A percentile compares a stretch with the other conserved stretches of the same genome.
phyloP scores from a whole-genome alignment of 92 coral and sea anemone genomes.

The Isaurus tuberculatus region DNA sequence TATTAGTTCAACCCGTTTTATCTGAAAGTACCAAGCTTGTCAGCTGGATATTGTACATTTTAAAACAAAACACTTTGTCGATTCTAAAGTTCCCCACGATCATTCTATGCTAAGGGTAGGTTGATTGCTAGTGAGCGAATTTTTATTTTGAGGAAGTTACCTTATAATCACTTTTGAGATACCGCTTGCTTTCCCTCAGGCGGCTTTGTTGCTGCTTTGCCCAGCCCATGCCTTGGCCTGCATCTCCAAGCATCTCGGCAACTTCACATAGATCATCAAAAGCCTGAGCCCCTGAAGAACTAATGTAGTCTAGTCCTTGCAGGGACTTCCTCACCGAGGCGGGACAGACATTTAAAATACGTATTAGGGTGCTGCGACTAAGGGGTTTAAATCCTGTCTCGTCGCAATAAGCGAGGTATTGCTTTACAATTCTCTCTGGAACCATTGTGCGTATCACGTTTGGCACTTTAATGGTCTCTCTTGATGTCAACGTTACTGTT shows the following conservation, averaged over 20 bases:
- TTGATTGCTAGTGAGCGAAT: neutral
- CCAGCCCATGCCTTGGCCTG: conserved; percentile 40
- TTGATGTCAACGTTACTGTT: conserved; percentile 10
- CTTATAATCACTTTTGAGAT: conserved; percentile 16
- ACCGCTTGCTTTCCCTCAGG: conserved; percentile 37
- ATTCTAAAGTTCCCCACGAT: neutral
- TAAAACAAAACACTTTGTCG: too few species aligned
- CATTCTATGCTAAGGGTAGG: neutral
- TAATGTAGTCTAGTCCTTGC: conserved; percentile 40
- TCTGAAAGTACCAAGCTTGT: too few species aligned
- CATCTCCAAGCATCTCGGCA: conserved; percentile 41
- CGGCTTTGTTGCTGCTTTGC: conserved; percentile 21
- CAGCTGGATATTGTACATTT: too few species aligned
- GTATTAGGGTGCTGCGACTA: conserved; percentile 35
- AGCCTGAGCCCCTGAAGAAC: conserved; percentile 31
- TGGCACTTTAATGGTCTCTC: conserved; percentile 30
- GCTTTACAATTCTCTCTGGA: conserved; percentile 50
- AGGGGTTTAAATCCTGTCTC: conserved; percentile 41
- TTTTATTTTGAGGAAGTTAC: neutral
- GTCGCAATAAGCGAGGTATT: conserved; percentile 42
- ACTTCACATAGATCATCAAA: conserved; percentile 43
- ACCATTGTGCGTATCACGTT: conserved; percentile 33
- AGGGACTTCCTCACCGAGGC: conserved; percentile 25
- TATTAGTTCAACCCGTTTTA: too few species aligned
- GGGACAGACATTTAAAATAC: conserved; percentile 22